A percentile compares a stretch with the other conserved stretches of the same genome.
phyloP scores from a whole-genome alignment of 2,797 vertebrate genomes.

The Clamator glandarius region DNA sequence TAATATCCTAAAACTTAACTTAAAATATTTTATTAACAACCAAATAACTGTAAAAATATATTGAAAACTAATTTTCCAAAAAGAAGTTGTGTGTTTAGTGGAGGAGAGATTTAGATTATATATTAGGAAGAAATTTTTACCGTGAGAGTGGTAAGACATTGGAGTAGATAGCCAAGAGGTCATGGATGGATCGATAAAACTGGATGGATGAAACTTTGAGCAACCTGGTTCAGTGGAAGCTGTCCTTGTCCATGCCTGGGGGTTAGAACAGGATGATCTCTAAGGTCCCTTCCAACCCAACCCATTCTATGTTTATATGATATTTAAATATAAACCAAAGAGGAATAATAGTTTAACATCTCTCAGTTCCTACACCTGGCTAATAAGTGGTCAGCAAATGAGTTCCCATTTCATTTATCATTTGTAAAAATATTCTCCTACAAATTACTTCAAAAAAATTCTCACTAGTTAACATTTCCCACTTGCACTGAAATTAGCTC shows the following conservation, averaged over 20 bases:
- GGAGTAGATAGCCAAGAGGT: no score
- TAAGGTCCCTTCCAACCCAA: no score
- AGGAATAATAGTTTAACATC: background rate
- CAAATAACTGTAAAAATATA: background rate
- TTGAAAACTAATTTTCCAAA: background rate
- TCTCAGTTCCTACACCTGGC: background rate
- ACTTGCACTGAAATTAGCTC: background rate
- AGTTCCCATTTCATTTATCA: background rate
- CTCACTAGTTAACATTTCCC: background rate
- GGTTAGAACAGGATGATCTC: no score
- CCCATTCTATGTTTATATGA: no score
- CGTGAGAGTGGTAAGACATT: no score
- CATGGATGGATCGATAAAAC: no score
- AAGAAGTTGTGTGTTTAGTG: background rate
- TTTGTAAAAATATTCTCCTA: background rate
- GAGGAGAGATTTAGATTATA: background rate
- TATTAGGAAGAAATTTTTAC: no score
- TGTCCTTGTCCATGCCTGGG: no score
- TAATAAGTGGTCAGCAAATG: background rate
- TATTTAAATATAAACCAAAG: background rate
- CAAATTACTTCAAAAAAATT: background rate
- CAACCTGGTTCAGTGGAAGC: no score
- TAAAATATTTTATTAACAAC: background rate
- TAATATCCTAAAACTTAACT: background rate
- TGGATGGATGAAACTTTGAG: no score